Base-by-base conservation (phyloP, 2,113 vertebrate genomes). In the Sturnus vulgaris region DNA sequence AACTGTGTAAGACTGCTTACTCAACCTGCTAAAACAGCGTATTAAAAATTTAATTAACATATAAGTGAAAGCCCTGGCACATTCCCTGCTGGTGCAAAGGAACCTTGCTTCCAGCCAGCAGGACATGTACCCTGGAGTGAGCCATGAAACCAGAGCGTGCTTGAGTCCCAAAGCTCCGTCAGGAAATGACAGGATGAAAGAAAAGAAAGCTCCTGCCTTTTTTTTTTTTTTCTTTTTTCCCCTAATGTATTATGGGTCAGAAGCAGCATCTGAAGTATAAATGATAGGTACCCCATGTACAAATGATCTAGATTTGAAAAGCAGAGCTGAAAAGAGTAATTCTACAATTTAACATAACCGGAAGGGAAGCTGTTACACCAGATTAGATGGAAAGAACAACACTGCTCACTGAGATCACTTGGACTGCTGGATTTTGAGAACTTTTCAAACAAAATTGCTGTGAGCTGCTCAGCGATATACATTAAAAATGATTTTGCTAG, bases 21-120 rank as follows among this genome's bases (percentile, higher is more conserved):
- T 65, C 81, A 85, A 47, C 82, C 56, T 63, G 57, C 61, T 77
- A 76, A 57, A 40, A 81, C 89, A 91, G 25, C 10, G 4, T 57
- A 46, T 89, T 87, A 73, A 72, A 94, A 79, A 80, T 42, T n/a
- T 44, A 78, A 89, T 96, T 94, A 95, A 65, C 56, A 61, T 78
- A 16, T 12, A 88, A 93, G 72, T 57, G 37, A 92, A 86, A 93
- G 81, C 69, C 47, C 59, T 75, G 90, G 59, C 59, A 71, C 44
- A 24, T 50, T 31, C 50, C 47, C 60, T 69, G 4, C 82, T 94
- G 83, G 88, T 68, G 65, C 24, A 65, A 11, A 57, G 68, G 55
- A 57, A 33, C 39, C 68, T 86, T 25, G n/a, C 71, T 86, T 30
- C 21, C 21, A 56, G 57, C 81, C 81, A 92, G 79, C 44, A 84